Base-by-base conservation (phyloP, 2,888 invertebrate species). In the Drosophila demipolita region DNA sequence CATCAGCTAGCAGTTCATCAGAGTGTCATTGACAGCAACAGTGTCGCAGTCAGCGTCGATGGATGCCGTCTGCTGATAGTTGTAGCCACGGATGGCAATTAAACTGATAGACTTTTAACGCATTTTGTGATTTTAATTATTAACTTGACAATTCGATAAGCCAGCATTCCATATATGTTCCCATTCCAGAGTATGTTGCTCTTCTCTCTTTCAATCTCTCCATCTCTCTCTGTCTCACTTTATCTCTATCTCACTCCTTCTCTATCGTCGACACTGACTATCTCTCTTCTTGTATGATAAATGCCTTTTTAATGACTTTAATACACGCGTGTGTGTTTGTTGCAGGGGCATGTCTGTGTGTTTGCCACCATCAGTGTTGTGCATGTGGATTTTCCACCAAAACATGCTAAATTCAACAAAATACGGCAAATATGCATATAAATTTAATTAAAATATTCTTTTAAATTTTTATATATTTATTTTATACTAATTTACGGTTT, bases 101-200 rank as follows among this genome's bases (percentile, higher is more conserved):
- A 85, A 87, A 84, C 84, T 84, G 85, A 85, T 85, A 85, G 85
- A 85, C 85, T 85, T 85, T 85, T 87, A 85, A 85, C 85, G 85
- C 85, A 85, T 85, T 85, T 85, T 85, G 83, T 83, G 84, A 85
- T 87, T 85, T 87, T 87, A 87, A 87, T 87, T 87, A 87, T 87
- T 87, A 87, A 87, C 87, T 86, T 82, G 83, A 83, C 88, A 80
- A 87, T 87, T 89, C 90, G 90, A 89, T 89, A 86, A 89, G 88
- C 88, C 85, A 89, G 72, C 67, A 59, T 62, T 35, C 33, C 48
- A 48, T 26, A 38, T 49, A 54, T 49, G 72, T 66, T 66, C 62
- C 29, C 66, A 57, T 53, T 52, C 42, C 66, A 33, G 3, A 45
- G 20, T 45, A 15, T 45, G 15, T 45, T 45, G 45, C 23, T 42